These are phyloP conservation scores for Macrosteles quadrilineatus DNA, from an alignment of 1,140 invertebrate species.

Conservation along the genomic window DNA sequence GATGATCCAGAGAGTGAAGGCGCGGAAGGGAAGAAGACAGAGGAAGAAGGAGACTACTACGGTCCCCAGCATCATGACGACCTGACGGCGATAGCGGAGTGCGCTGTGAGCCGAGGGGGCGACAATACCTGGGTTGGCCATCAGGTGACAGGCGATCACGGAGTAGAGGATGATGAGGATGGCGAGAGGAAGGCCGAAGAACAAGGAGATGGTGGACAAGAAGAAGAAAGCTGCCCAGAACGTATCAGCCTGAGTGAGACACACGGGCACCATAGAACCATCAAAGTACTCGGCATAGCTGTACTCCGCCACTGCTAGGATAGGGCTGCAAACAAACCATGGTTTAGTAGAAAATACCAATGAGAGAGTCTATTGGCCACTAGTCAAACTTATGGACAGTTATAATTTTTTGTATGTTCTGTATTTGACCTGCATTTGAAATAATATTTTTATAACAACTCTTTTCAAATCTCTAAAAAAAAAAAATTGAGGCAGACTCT, in stretches of 20 bases:
- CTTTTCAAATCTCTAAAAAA: too few relatives aligned
- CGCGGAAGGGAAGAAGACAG: slow-evolving; percentile 83
- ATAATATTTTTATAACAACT: too few relatives aligned
- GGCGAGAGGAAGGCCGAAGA: slow-evolving; percentile 81
- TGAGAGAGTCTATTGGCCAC: background rate
- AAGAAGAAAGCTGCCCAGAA: slow-evolving; percentile 78
- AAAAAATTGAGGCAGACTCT: too few relatives aligned
- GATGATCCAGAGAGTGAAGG: slow-evolving; percentile 83
- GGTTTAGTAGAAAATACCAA: slow-evolving; percentile 3
- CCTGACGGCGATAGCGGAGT: slow-evolving; percentile 50
- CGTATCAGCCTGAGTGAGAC: slow-evolving; percentile 69
- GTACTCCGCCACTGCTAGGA: slow-evolving; percentile 73
- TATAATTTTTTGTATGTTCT: too few relatives aligned
- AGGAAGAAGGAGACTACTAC: slow-evolving; percentile 91
- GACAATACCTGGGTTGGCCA: slow-evolving; percentile 71
- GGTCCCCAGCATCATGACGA: slow-evolving; percentile 83
- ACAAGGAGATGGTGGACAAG: slow-evolving; percentile 72
- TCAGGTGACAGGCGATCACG: slow-evolving; percentile 79
- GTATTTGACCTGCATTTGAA: too few relatives aligned
- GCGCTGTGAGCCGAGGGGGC: slow-evolving; percentile 44
- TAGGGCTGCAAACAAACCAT: slow-evolving; percentile 65
- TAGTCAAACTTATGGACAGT: too few relatives aligned
- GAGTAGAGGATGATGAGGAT: slow-evolving; percentile 80
- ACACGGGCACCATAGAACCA: slow-evolving; percentile 68
- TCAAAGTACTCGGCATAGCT: slow-evolving; percentile 67